phyloP scores from a whole-genome alignment of 2,113 vertebrate genomes.

The Periophthalmodon schlosseri region DNA sequence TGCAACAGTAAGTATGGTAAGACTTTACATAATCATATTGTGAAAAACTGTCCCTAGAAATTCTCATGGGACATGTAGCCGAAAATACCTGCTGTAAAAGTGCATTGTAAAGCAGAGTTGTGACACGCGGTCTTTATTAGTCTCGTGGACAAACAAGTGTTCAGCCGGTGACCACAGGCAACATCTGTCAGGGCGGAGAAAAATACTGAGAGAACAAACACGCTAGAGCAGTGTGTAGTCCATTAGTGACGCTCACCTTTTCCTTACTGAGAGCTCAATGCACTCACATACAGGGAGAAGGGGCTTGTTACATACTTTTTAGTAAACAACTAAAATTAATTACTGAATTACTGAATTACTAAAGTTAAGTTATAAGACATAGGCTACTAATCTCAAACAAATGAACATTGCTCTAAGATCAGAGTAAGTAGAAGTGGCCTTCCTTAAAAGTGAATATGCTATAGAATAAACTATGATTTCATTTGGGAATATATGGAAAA shows the following conservation, averaged over 20 bases:
- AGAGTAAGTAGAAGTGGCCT: too few species aligned
- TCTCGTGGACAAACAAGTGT: constrained; percentile 30
- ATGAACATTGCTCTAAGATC: too few species aligned
- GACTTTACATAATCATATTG: not conserved
- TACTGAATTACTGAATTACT: not conserved
- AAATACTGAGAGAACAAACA: constrained; percentile 62
- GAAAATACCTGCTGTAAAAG: not conserved
- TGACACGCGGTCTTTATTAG: constrained; percentile 3
- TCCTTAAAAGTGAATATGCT: too few species aligned
- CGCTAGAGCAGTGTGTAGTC: constrained; percentile 20
- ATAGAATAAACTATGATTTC: too few species aligned
- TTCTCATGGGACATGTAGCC: not conserved
- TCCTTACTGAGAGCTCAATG: constrained; percentile 38
- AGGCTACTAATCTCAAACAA: too few species aligned
- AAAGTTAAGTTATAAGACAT: too few species aligned
- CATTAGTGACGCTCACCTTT: constrained; percentile 67
- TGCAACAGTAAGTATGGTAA: not conserved
- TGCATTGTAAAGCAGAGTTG: not conserved
- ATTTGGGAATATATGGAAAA: too few species aligned
- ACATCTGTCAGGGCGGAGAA: constrained; percentile 59
- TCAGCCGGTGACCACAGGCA: constrained; percentile 35
- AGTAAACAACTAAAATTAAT: not conserved
- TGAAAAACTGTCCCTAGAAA: not conserved
- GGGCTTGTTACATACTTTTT: constrained; percentile 1
- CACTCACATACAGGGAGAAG: constrained; percentile 3